Conservation (phyloP, 1,140 invertebrate genomes). For the Pseudachorutes palmiensis region DNA sequence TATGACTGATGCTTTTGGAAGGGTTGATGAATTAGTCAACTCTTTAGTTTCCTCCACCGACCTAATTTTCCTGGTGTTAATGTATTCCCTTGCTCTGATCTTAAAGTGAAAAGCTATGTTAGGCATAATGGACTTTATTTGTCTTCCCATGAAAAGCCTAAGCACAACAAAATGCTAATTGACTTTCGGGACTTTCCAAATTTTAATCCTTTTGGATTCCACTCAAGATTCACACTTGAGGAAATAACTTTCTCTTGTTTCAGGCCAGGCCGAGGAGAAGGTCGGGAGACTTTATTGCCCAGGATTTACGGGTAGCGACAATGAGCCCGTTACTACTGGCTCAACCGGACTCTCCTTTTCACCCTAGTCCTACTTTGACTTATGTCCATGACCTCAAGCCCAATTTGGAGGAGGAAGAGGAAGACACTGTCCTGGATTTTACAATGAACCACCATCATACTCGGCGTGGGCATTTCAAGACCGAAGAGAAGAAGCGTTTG, state of each 20-base stretch:
- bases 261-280: slow-evolving; percentile 69
- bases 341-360: neutral
- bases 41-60: neutral
- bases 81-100: neutral
- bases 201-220: neutral
- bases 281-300: slow-evolving; percentile 62
- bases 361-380: too few species aligned
- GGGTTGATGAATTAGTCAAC: neutral
- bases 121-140: slow-evolving; percentile 15
- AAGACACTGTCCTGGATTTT: neutral
- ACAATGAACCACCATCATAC: neutral
- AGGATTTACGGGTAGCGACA: slow-evolving; percentile 47
- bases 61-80: slow-evolving; percentile 5
- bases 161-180: slow-evolving; percentile 16
- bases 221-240: neutral
- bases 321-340: neutral
- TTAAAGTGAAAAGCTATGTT: slow-evolving; percentile 15
- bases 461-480: neutral
- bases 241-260: neutral
- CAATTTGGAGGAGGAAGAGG: slow-evolving; percentile 12
- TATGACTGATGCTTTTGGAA: too few species aligned
- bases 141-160: slow-evolving; percentile 2
- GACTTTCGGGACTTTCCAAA: slow-evolving; percentile 5
- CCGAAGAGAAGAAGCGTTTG: neutral
- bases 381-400: too few species aligned